Percentiles rank a stretch among this genome's conserved stretches.
phyloP scores from a whole-genome alignment of 2,888 invertebrate genomes.

The Rhagonycha fulva region DNA sequence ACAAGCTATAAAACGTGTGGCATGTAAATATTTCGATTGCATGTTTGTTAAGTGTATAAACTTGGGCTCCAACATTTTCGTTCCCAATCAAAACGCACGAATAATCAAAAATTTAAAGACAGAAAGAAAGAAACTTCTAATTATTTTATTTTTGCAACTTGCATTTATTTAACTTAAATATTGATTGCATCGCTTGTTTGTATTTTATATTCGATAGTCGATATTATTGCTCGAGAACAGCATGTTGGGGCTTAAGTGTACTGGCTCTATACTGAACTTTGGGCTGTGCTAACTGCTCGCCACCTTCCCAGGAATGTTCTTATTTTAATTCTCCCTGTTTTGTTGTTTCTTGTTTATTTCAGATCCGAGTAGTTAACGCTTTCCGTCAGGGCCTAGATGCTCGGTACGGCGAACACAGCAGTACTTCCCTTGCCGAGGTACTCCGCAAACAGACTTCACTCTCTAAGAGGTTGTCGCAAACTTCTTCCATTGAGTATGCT shows the following conservation, averaged over 20 bases:
- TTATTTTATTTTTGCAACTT: conserved; percentile 3
- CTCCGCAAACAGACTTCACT: conserved; percentile 92
- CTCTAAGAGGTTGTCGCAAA: conserved; percentile 88
- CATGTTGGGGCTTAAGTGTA: conserved; percentile 40
- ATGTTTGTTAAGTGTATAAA: conserved; percentile 38
- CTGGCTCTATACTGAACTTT: conserved; percentile 50
- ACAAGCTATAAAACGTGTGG: conserved; percentile 38
- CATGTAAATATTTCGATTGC: conserved; percentile 33
- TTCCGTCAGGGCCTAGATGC: conserved; percentile 99
- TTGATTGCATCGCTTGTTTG: conserved; percentile 15
- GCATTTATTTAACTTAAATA: conserved; percentile 8
- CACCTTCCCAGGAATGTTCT: conserved; percentile 52
- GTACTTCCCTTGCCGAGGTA: conserved; percentile 90
- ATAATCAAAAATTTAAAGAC: neutral
- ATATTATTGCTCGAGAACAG: conserved; percentile 34
- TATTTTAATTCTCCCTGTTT: conserved; percentile 57
- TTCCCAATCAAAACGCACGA: conserved; percentile 1
- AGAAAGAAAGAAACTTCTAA: neutral
- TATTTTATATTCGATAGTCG: neutral
- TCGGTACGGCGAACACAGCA: conserved; percentile 89
- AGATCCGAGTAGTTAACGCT: conserved; percentile 99
- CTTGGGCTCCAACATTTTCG: conserved; percentile 32
- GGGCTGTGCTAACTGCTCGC: conserved; percentile 54
- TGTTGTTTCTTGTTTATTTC: conserved; percentile 63
- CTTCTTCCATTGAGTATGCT: conserved; percentile 90